Conservation (phyloP, 1,140 invertebrate species). For the Bombus ignitus region DNA sequence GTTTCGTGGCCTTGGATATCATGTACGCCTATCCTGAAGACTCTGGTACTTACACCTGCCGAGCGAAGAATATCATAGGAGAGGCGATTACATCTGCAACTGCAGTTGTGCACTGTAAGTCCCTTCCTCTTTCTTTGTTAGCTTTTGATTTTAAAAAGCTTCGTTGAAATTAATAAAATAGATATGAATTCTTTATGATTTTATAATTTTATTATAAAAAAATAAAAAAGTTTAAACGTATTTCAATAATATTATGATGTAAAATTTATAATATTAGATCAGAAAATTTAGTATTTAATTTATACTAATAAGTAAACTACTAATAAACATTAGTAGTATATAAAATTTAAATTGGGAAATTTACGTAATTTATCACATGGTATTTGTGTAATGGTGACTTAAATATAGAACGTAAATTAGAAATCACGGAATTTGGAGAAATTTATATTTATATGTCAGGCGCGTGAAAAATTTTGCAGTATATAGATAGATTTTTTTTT, state of each 20-base stretch:
- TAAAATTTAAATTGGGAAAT: too few relatives aligned
- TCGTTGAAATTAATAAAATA: too few relatives aligned
- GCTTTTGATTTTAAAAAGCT: not conserved
- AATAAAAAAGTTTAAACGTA: too few relatives aligned
- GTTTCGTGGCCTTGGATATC: conserved; percentile 96
- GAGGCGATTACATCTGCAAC: conserved; percentile 93
- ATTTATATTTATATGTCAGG: not conserved
- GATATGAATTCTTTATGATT: not conserved
- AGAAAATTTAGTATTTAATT: not conserved
- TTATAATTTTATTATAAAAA: not conserved
- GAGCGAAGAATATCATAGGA: conserved; percentile 93
- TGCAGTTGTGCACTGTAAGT: conserved; percentile 88
- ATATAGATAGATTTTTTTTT: too few relatives aligned
- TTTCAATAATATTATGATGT: not conserved
- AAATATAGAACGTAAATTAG: too few relatives aligned
- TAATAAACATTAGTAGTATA: too few relatives aligned
- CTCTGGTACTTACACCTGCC: conserved; percentile 94
- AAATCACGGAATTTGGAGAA: not conserved
- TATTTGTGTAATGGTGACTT: too few relatives aligned
- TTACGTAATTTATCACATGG: too few relatives aligned
- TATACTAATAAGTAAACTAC: too few relatives aligned
- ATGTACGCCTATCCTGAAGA: conserved; percentile 96
- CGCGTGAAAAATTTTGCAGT: too few relatives aligned
- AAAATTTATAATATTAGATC: not conserved
- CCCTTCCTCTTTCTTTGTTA: not conserved